These are phyloP conservation scores for Serripes groenlandicus DNA, from an alignment of 2,888 invertebrate species.

Conservation along the genomic window DNA sequence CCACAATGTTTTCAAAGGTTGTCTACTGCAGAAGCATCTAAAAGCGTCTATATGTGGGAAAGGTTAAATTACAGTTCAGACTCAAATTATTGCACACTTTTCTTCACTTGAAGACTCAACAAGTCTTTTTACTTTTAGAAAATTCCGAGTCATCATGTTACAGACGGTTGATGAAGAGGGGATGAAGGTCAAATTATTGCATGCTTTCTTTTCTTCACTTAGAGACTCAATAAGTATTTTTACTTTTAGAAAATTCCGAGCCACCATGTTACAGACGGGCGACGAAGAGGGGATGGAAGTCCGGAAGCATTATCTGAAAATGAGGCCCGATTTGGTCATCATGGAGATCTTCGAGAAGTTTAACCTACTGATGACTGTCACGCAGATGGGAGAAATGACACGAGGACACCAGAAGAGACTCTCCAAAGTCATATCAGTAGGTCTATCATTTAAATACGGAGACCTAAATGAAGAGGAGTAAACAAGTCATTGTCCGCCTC, in stretches of 20 bases:
- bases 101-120: too few relatives aligned
- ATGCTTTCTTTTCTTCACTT: too few relatives aligned
- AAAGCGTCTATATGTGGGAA: too few relatives aligned
- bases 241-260: conserved; percentile 74
- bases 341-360: conserved; percentile 77
- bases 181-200: too few relatives aligned
- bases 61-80: too few relatives aligned
- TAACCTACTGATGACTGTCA: conserved; percentile 52
- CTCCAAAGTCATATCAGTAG: conserved; percentile 21
- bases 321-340: conserved; percentile 75
- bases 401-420: conserved; percentile 1
- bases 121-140: too few relatives aligned
- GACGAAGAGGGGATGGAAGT: conserved; percentile 68
- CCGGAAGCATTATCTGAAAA: conserved; percentile 75
- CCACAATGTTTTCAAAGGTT: too few relatives aligned
- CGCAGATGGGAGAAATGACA: conserved; percentile 13
- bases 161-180: conserved; percentile 66
- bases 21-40: too few relatives aligned
- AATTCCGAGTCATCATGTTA: conserved; percentile 76
- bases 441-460: not conserved
- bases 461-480: too few relatives aligned
- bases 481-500: too few relatives aligned
- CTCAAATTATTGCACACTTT: too few relatives aligned
- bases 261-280: conserved; percentile 69
- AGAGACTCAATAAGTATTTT: too few relatives aligned